phyloP scores from a whole-genome alignment of 2,888 invertebrate genomes.

The Ormyrus pomaceus region DNA sequence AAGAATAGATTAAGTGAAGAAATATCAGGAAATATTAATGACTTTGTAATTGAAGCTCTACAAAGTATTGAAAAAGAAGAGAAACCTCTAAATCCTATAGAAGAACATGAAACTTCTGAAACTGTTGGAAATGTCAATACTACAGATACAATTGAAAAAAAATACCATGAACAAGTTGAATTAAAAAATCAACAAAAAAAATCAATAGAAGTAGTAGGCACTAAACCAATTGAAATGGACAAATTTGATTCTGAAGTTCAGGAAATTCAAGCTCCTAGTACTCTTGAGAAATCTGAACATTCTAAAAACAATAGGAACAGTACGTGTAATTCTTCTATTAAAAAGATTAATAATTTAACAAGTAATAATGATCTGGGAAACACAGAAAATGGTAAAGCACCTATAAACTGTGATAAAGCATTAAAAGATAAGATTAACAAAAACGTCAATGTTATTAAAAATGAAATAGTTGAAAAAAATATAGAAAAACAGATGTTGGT shows the following conservation, averaged over 20 bases:
- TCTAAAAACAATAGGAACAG: too few species aligned
- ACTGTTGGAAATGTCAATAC: slow-evolving; percentile 3
- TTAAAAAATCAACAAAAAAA: too few species aligned
- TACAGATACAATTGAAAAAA: slow-evolving; percentile 6
- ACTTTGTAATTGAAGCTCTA: slow-evolving; percentile 46
- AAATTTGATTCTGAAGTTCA: too few species aligned
- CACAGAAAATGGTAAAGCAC: slow-evolving; percentile 1
- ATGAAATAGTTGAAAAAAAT: not conserved
- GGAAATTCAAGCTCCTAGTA: not conserved
- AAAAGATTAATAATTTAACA: not conserved
- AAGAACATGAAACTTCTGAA: not conserved
- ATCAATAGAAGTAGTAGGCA: too few species aligned
- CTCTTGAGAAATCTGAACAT: not conserved
- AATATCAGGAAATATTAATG: slow-evolving; percentile 45
- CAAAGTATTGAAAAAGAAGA: slow-evolving; percentile 31
- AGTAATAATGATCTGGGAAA: not conserved
- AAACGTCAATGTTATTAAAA: not conserved
- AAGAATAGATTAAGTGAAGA: slow-evolving; percentile 28
- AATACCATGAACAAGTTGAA: too few species aligned
- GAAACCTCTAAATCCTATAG: not conserved
- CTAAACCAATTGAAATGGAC: too few species aligned
- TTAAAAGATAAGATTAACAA: not conserved
- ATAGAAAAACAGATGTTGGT: not conserved
- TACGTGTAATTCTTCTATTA: not conserved
- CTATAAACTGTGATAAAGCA: not conserved